Evolutionary conservation across 2,113 vertebrate species (phyloP).

Genomic region (Protobothrops flavoviridis): DNA sequence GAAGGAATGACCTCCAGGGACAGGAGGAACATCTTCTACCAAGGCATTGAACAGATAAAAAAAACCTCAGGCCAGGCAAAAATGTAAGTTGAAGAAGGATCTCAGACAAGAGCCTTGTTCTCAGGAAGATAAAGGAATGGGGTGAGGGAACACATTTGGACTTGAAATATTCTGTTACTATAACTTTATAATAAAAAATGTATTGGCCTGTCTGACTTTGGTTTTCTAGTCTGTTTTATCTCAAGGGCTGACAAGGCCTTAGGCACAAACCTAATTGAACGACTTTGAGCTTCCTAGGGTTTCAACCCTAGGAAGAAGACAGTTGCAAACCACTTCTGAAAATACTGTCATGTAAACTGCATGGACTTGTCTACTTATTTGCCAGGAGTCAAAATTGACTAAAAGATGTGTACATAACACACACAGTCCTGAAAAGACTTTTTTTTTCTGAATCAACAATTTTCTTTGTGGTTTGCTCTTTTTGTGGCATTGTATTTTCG

Average conservation of each 20-base stretch:
- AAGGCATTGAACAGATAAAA: not conserved
- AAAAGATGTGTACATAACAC: not conserved
- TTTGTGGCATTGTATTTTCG: not conserved
- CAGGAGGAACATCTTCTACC: not conserved
- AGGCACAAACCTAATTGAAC: not conserved
- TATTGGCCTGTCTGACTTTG: not conserved
- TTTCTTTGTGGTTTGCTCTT: not conserved
- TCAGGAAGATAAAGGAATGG: not conserved
- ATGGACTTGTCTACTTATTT: not conserved
- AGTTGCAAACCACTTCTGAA: not conserved
- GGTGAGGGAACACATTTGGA: not conserved
- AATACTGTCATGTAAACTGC: not conserved
- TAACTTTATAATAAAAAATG: not conserved
- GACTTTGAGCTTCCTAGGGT: no score
- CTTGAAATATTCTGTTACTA: not conserved
- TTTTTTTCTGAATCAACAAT: not conserved
- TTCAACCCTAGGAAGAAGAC: not conserved
- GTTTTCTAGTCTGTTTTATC: not conserved
- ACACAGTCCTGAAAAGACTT: not conserved
- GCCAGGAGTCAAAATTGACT: not conserved
- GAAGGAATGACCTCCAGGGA: not conserved
- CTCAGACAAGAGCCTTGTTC: not conserved
- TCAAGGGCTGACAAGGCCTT: not conserved
- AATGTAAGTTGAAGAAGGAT: not conserved
- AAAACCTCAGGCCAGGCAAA: not conserved